Conservation (phyloP, 2,888 invertebrate species). For the Eurytoma adleriae region DNA sequence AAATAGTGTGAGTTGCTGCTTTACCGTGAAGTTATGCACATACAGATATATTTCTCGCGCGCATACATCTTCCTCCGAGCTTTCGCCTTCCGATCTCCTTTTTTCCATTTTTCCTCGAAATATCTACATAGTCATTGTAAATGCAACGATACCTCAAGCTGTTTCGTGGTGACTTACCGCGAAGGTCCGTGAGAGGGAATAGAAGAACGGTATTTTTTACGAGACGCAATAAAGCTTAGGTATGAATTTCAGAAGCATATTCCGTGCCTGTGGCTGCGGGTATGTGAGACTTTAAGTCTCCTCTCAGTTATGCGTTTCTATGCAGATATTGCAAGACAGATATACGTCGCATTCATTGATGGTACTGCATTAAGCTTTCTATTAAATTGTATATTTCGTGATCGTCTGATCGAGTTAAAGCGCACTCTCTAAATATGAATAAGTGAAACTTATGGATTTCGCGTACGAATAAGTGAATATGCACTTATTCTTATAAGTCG, state of each 20-base stretch:
- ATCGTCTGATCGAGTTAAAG: no score
- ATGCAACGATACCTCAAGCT: constrained; percentile 58
- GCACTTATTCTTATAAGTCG: no score
- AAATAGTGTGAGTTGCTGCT: no score
- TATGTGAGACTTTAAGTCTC: constrained; percentile 47
- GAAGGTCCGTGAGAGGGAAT: not conserved
- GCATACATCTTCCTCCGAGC: not conserved
- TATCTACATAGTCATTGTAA: constrained; percentile 39
- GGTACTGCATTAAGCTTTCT: not conserved
- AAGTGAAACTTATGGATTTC: no score
- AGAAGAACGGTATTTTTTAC: constrained; percentile 48
- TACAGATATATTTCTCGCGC: no score
- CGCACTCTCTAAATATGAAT: no score
- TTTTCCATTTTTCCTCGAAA: constrained; percentile 1
- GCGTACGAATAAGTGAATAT: no score
- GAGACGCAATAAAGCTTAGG: constrained; percentile 55
- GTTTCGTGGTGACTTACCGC: constrained; percentile 56
- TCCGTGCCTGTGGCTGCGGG: not conserved
- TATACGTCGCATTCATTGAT: not conserved
- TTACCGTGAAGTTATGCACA: no score
- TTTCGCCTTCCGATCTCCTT: not conserved
- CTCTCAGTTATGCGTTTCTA: not conserved
- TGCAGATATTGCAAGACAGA: constrained; percentile 5
- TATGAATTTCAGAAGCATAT: constrained; percentile 52
- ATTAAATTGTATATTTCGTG: not conserved